A percentile compares a stretch with the other conserved stretches of the same genome.
phyloP scores from a whole-genome alignment of 1,140 invertebrate genomes.

The Listronotus oregonensis region DNA sequence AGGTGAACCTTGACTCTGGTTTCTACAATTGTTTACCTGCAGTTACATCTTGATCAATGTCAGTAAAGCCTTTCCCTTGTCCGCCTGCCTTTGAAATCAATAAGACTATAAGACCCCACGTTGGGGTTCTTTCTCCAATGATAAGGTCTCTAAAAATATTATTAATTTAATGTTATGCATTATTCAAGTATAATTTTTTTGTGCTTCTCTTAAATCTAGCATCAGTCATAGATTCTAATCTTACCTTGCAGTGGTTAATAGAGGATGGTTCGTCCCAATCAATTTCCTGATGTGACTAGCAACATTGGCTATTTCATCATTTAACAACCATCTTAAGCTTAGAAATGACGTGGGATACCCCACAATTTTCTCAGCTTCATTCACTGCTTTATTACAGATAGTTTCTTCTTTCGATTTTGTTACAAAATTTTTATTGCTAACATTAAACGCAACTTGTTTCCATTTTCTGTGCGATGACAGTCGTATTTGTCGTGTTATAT shows the following conservation, averaged over 20 bases:
- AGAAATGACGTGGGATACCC: slow-evolving; percentile 94
- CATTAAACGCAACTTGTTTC: neutral
- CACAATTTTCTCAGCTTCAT: slow-evolving; percentile 93
- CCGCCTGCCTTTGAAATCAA: slow-evolving; percentile 89
- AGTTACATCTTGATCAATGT: slow-evolving; percentile 80
- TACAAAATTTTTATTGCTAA: slow-evolving; percentile 4
- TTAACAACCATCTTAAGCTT: slow-evolving; percentile 87
- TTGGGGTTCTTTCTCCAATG: slow-evolving; percentile 51
- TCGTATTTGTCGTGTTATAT: neutral
- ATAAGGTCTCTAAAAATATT: slow-evolving; percentile 44
- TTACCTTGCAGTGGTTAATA: slow-evolving; percentile 87
- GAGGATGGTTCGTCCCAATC: slow-evolving; percentile 90
- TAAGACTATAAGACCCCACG: slow-evolving; percentile 87
- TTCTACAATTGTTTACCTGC: slow-evolving; percentile 65
- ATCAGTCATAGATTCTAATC: neutral
- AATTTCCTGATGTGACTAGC: slow-evolving; percentile 88
- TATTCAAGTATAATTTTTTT: neutral
- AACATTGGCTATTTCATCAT: slow-evolving; percentile 92
- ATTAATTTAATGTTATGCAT: no score
- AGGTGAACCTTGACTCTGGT: no score
- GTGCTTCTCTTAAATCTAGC: neutral
- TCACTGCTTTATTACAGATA: slow-evolving; percentile 65
- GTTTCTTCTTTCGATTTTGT: slow-evolving; percentile 27
- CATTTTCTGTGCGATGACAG: neutral
- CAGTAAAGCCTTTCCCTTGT: slow-evolving; percentile 71